Evolutionary conservation across 2,888 invertebrate species (phyloP).

Genomic region (Rhabditoides inermis): DNA sequence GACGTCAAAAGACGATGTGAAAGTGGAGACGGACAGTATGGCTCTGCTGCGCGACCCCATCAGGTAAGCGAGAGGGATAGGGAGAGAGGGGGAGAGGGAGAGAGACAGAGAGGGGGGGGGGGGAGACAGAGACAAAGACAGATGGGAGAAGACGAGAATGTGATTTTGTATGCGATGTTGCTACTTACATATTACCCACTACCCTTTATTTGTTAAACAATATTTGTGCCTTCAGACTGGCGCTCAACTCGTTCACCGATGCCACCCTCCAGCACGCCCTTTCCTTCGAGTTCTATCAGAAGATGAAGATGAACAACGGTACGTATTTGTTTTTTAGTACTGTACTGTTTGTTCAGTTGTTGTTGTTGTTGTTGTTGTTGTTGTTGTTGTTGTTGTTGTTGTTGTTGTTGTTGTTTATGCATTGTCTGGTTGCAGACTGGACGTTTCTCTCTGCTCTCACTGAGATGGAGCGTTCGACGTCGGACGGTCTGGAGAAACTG

Average conservation of each 20-base stretch:
- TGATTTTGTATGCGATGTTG: too few species aligned
- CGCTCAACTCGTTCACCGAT: constrained; percentile 9
- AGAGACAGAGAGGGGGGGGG: background rate
- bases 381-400: too few species aligned
- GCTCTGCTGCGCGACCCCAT: constrained; percentile 9
- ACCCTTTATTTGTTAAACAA: too few species aligned
- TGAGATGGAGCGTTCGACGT: constrained; percentile 17
- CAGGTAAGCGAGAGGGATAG: background rate
- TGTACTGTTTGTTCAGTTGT: background rate
- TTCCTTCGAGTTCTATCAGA: constrained; percentile 16
- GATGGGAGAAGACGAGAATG: background rate
- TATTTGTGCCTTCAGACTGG: too few species aligned
- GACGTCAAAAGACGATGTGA: too few species aligned
- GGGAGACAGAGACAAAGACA: too few species aligned
- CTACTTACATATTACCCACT: too few species aligned
- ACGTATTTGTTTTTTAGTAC: background rate
- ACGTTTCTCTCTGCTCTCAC: constrained; percentile 12
- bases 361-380: too few species aligned
- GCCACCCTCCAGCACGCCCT: constrained; percentile 15
- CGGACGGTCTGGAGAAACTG: constrained; percentile 10
- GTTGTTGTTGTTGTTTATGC: too few species aligned
- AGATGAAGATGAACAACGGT: constrained; percentile 18
- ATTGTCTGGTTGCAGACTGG: too few species aligned
- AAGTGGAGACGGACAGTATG: too few species aligned
- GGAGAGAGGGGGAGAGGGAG: background rate